Conservation (phyloP, 1,140 invertebrate genomes). For the Drosophila auraria region DNA sequence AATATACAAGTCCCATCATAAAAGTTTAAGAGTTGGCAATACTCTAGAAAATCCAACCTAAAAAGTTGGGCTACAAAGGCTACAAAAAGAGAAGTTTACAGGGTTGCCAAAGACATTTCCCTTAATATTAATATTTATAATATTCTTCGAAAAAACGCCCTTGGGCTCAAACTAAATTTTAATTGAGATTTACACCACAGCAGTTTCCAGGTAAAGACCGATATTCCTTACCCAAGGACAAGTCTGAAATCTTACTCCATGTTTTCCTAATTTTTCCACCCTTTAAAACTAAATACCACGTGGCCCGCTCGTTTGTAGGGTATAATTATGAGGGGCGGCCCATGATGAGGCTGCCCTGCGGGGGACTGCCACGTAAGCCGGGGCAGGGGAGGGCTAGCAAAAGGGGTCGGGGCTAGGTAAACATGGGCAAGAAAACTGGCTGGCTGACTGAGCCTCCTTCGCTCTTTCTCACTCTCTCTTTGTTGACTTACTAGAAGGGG, state of each 20-base stretch:
- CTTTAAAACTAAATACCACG: constrained; percentile 21
- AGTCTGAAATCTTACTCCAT: constrained; percentile 13
- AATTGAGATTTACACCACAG: neutral
- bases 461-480: neutral
- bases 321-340: constrained; percentile 38
- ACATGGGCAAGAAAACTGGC: constrained; percentile 61
- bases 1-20: neutral
- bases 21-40: constrained; percentile 24
- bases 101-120: neutral
- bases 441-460: constrained; percentile 49
- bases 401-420: constrained; percentile 55
- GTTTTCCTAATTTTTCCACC: constrained; percentile 16
- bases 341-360: constrained; percentile 21
- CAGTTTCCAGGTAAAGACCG: neutral
- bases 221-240: neutral
- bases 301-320: constrained; percentile 26
- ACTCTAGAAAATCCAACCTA: neutral
- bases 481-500: constrained; percentile 64
- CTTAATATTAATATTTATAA: neutral
- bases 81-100: neutral
- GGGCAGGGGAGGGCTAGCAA: neutral
- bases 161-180: constrained; percentile 3
- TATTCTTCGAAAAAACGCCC: neutral
- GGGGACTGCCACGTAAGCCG: neutral
- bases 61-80: no score